Conservation (phyloP, 2,113 vertebrate genomes). For the Jacana jacana region DNA sequence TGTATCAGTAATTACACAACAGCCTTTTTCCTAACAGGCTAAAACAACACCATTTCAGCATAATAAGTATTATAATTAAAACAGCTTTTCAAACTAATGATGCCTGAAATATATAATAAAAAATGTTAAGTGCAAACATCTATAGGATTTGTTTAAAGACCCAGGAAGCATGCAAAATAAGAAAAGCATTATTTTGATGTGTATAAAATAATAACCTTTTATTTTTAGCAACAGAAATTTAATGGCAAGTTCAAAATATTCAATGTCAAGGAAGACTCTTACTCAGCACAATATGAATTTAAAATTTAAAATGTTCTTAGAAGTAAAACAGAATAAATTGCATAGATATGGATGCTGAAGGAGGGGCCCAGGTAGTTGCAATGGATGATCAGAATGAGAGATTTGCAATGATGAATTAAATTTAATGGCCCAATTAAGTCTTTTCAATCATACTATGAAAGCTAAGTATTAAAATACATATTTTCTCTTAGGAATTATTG, state of each 20-base stretch:
- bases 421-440: conserved; percentile 45
- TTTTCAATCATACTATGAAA: conserved; percentile 55
- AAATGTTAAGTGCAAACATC: neutral
- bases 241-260: neutral
- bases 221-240: neutral
- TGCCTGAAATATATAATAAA: neutral
- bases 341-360: neutral
- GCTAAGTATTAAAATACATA: conserved; percentile 52
- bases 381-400: conserved; percentile 26
- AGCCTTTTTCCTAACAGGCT: conserved; percentile 3
- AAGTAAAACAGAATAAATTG: neutral
- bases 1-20: conserved; percentile 27
- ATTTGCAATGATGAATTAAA: conserved; percentile 42
- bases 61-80: conserved; percentile 45
- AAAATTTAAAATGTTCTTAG: neutral
- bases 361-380: neutral
- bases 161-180: neutral
- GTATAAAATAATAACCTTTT: neutral
- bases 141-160: conserved; percentile 6
- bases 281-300: neutral
- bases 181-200: neutral
- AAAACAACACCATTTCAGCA: conserved; percentile 37
- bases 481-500: conserved; percentile 29
- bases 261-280: neutral
- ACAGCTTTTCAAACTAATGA: conserved; percentile 39